Evolutionary conservation across 2,888 invertebrate species (phyloP), one percentile per base, ranked within the genome.

Genomic region (Volucella inanis): DNA sequence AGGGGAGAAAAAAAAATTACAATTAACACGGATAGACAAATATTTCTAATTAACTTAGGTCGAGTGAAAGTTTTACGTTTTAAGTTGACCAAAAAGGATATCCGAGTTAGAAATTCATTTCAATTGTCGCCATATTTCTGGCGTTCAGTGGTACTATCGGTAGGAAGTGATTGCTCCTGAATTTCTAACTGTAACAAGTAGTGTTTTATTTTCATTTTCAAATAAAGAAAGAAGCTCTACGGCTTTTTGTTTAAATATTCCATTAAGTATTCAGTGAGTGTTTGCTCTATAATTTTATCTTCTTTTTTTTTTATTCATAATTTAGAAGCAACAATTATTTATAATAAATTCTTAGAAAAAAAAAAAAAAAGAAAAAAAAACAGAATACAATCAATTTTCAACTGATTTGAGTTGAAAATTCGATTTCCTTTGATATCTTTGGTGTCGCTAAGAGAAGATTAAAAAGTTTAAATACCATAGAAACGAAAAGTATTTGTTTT

Each of bases 261-360:
- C 22, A 74, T 84, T 59, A 84, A 79, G 83, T 79, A 84, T 78
- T 18, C 57, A 79, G 65, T 41, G 10, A 70, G 38, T 81, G 50
- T 70, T 50, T 68, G 38, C 59, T 67, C 9, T n/a, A 6, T 12
- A 45, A n/a, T 45, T 12, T 11, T 38, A 14, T 49, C n/a, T 43
- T 39, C 49, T 18, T 52, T 43, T 11, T 41, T 22, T 74, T 84
- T 84, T 84, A 79, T 75, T 79, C 59, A 67, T 70, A 75, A 59
- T 79, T 54, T 52, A 61, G 18, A 64, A 79, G 75, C 52, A 84
- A 61, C 45, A 52, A 43, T 62, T 62, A 61, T 61, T 49, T 18
- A 62, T 67, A 57, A 50, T 55, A 41, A 45, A 54, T 68, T 47
- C 39, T n/a, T n/a, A n/a, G n/a, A n/a, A n/a, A n/a, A n/a, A n/a